Evolutionary conservation across 2,113 vertebrate species (phyloP).

Genomic region (Saguinus midas): DNA sequence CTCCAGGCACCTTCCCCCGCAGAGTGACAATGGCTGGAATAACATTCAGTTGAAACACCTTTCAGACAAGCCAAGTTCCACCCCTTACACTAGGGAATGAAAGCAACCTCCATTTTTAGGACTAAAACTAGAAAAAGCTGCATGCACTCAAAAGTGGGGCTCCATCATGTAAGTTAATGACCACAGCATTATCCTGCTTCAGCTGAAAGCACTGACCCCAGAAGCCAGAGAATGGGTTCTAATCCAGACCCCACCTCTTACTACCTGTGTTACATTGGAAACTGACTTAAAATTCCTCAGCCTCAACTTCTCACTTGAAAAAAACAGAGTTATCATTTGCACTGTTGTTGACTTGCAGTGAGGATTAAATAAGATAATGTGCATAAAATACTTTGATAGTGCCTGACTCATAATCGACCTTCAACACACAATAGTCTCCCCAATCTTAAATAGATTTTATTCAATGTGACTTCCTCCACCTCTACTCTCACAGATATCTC

Average conservation of each 20-base stretch:
- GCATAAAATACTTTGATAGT: neutral
- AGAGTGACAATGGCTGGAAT: neutral
- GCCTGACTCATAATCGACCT: neutral
- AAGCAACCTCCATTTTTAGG: neutral
- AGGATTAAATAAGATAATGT: neutral
- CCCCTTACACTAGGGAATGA: neutral
- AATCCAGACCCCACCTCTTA: neutral
- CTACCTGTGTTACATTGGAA: neutral
- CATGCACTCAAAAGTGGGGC: neutral
- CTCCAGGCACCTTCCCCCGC: neutral
- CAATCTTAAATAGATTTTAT: neutral
- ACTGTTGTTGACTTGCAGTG: neutral
- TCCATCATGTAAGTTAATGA: neutral
- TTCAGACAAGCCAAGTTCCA: neutral
- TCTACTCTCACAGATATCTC: neutral
- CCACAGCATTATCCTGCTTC: neutral
- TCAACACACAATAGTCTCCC: neutral
- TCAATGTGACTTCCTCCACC: neutral
- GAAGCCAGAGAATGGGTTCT: neutral
- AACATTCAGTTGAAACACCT: neutral
- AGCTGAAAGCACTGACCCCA: neutral
- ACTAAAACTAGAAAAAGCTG: neutral
- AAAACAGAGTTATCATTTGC: neutral
- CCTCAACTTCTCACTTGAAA: neutral
- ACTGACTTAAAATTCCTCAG: neutral